A percentile compares a stretch with the other conserved stretches of the same genome.
These are phyloP conservation scores for Chamaea fasciata DNA, from an alignment of 2,113 vertebrate species.

Conservation along the genomic window DNA sequence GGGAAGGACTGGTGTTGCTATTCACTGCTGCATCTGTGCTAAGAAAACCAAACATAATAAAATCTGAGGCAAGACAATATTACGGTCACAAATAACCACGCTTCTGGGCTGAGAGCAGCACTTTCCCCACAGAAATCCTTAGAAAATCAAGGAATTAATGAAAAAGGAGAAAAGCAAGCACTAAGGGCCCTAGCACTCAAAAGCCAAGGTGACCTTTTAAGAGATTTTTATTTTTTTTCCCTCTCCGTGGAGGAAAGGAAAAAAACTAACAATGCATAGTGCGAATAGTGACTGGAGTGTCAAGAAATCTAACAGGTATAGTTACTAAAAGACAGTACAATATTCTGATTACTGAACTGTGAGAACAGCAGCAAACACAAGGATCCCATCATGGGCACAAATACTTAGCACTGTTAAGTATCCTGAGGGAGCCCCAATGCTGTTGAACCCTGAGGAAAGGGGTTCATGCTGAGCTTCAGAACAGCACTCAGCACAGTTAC, in stretches of 20 bases:
- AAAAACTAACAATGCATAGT: neutral
- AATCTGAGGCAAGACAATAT: slow-evolving; percentile 72
- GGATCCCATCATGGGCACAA: neutral
- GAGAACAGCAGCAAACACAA: neutral
- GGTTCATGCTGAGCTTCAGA: neutral
- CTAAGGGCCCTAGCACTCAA: neutral
- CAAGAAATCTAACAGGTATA: neutral
- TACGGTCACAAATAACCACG: neutral
- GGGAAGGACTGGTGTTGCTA: slow-evolving; percentile 87
- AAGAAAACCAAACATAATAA: slow-evolving; percentile 79
- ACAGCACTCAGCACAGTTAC: neutral
- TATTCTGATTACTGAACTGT: neutral
- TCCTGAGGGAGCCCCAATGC: neutral
- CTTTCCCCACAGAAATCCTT: neutral
- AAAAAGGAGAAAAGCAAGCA: neutral
- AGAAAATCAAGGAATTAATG: neutral
- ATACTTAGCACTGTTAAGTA: neutral
- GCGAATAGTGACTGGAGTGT: neutral
- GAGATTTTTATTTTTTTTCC: neutral
- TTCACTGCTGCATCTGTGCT: slow-evolving; percentile 86
- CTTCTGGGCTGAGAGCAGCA: neutral
- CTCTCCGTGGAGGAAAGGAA: neutral
- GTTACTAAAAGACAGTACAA: neutral
- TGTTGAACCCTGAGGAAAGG: neutral
- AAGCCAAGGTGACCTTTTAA: neutral